Evolutionary conservation across 2,888 invertebrate species (phyloP).

Genomic region (Meteorus cinctellus): DNA sequence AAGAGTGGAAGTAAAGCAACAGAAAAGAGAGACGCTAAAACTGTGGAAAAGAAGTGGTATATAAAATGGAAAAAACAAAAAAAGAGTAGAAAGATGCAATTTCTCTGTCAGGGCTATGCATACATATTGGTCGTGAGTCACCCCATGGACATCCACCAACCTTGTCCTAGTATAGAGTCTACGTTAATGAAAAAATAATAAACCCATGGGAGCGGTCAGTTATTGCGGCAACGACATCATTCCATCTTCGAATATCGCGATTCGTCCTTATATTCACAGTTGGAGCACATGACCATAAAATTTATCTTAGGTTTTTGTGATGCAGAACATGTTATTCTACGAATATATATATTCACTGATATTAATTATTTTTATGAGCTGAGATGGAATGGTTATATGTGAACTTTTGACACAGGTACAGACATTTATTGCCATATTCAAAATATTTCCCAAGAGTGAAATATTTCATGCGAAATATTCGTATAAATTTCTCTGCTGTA

Average conservation of each 20-base stretch:
- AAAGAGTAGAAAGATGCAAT: conserved; percentile 65
- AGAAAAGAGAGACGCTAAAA: background rate
- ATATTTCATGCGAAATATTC: no score
- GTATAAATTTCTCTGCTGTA: no score
- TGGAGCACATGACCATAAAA: background rate
- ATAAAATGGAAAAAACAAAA: background rate
- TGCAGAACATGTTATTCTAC: no score
- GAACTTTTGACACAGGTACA: no score
- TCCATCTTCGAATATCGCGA: conserved; percentile 52
- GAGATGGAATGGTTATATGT: no score
- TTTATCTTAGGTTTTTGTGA: no score
- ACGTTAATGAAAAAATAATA: conserved; percentile 72
- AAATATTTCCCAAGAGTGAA: no score
- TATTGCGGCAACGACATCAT: conserved; percentile 65
- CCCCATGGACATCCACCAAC: conserved; percentile 14
- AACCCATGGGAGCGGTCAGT: conserved; percentile 69
- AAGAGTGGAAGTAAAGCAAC: background rate
- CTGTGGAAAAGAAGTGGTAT: background rate
- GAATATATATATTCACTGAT: no score
- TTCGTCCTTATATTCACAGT: conserved; percentile 30
- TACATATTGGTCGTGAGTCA: conserved; percentile 44
- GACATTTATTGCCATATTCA: no score
- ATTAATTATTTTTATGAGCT: no score
- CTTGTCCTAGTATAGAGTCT: conserved; percentile 45
- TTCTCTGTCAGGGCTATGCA: conserved; percentile 64